Percentiles rank a stretch among this genome's conserved stretches.
phyloP scores from a whole-genome alignment of 2,797 vertebrate species.

The Hylomyscus alleni region DNA sequence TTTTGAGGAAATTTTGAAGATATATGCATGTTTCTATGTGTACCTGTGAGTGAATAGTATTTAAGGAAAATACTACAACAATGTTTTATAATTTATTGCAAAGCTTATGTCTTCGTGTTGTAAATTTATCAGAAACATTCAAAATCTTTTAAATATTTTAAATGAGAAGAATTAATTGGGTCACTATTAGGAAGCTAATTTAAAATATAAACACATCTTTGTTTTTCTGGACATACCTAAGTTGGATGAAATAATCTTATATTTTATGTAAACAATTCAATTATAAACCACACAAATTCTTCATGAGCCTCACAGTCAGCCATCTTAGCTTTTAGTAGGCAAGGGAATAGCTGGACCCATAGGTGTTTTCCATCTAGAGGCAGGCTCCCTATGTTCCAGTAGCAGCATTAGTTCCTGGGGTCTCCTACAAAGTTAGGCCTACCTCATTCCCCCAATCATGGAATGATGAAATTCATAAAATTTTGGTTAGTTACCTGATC shows the following conservation, averaged over 20 bases:
- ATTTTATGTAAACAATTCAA: neutral
- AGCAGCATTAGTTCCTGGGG: neutral
- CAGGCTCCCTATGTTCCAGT: neutral
- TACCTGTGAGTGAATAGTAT: neutral
- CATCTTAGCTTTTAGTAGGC: neutral
- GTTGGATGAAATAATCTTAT: neutral
- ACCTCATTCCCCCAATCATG: neutral
- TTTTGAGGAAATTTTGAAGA: neutral
- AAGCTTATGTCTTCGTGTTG: neutral
- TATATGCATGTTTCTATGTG: neutral
- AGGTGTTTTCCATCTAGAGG: neutral
- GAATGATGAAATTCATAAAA: neutral
- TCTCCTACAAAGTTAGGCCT: neutral
- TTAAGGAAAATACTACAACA: neutral
- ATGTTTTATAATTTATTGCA: neutral
- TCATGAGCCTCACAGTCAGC: neutral
- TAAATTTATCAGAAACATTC: neutral
- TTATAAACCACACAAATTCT: neutral
- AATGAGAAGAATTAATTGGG: neutral
- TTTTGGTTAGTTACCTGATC: neutral
- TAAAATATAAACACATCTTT: neutral
- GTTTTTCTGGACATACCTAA: neutral
- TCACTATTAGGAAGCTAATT: neutral
- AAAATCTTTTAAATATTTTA: neutral
- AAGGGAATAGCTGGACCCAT: fast-evolving